Base-by-base conservation (phyloP, 2,888 invertebrate genomes). In the Lasioglossum lativentre region DNA sequence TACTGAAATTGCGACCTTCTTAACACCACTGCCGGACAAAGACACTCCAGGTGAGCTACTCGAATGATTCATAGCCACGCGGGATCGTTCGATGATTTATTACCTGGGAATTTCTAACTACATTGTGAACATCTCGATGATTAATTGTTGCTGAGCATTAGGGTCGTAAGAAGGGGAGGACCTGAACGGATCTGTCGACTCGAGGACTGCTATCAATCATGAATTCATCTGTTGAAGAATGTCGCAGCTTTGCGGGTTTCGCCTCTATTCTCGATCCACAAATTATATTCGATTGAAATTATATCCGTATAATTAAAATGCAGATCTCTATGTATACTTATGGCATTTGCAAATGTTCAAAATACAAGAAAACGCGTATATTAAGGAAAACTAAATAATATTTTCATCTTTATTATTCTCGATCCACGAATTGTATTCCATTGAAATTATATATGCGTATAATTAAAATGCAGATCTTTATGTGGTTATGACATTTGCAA, bases 101-200 rank as follows among this genome's bases (percentile, higher is more conserved):
- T 38, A 40, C 70, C n/a, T 38, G 52, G 52, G 77, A 77, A 77
- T 77, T 70, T 77, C 77, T 68, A 77, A 77, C 70, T 77, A 77
- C 80, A 66, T 74, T 72, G 78, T 63, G 73, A 74, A 75, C 74
- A 68, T 75, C 74, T 52, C 68, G 74, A 80, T 80, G 75, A 80
- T 80, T 80, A 80, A 80, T 80, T 75, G 80, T 75, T 75, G 38
- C 14, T 27, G n/a, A n/a, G 72, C 78, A 78, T 78, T 45, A 59
- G 59, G 74, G 45, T 59, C 68, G 45, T 63, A 75, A 80, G 74
- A 80, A 63, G 52, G 63, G 27, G 74, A 66, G 59, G 42, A 68
- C 40, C 47, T 40, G 52, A 40, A 52, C 68, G n/a, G 70, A 34
- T 75, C 80, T 59, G 72, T 52, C 56, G 80, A 80, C 80, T 75